These are phyloP conservation scores for Serilophus lunatus DNA, from an alignment of 2,113 vertebrate species.

Conservation along the genomic window DNA sequence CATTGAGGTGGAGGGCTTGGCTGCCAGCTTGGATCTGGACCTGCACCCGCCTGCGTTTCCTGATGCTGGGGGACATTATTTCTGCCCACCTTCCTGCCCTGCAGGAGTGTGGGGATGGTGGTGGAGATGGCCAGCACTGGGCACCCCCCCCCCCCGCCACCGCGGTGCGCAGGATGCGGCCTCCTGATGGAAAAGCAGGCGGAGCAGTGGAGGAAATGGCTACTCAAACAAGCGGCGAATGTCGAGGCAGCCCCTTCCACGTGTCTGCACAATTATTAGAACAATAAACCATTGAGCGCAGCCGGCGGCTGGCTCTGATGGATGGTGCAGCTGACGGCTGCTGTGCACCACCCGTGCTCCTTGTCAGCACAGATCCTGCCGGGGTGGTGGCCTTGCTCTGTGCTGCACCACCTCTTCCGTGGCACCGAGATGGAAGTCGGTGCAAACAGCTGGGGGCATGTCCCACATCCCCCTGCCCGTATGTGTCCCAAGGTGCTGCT, in stretches of 20 bases:
- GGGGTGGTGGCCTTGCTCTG: rapidly evolving
- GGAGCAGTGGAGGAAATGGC: not conserved
- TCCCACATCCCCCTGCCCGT: rapidly evolving
- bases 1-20: not conserved
- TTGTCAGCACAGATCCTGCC: not conserved
- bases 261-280: not conserved
- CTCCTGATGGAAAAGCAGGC: not conserved
- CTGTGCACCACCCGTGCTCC: not conserved
- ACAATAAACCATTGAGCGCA: not conserved
- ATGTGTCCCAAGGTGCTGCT: rapidly evolving
- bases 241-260: conserved; percentile 7
- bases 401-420: rapidly evolving
- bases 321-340: not conserved
- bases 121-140: rapidly evolving
- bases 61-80: not conserved
- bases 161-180: not conserved
- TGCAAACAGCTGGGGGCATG: rapidly evolving
- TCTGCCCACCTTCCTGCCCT: not conserved
- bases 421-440: rapidly evolving
- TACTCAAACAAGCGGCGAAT: not conserved
- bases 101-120: rapidly evolving
- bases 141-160: rapidly evolving
- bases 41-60: not conserved
- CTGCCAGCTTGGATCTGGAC: not conserved
- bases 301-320: not conserved